These are phyloP conservation scores for Mesoclemmys tuberculata DNA, from an alignment of 2,113 vertebrate genomes.

Conservation along the genomic window DNA sequence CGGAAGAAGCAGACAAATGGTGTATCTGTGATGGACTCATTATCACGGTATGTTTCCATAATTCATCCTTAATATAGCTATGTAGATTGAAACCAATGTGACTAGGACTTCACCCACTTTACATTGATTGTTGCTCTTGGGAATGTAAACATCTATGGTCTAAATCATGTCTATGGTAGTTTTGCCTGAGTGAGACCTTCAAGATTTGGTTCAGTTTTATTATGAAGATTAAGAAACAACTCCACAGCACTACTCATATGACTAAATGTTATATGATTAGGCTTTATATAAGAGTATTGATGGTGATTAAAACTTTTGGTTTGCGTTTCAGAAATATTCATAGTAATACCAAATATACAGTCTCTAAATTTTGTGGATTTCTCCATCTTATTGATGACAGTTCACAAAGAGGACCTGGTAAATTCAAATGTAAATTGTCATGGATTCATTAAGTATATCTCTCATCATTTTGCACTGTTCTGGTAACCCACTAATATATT, in stretches of 20 bases:
- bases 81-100: background rate
- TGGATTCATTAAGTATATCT: background rate
- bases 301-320: background rate
- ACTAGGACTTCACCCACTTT: background rate
- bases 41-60: background rate
- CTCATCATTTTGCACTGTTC: background rate
- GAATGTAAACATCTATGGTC: background rate
- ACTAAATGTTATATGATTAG: background rate
- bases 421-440: background rate
- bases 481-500: accelerated
- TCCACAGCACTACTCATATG: background rate
- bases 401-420: background rate
- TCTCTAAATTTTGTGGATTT: background rate
- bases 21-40: background rate
- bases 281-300: background rate
- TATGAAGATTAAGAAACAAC: background rate
- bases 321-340: background rate
- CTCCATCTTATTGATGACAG: background rate
- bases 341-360: background rate
- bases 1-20: background rate
- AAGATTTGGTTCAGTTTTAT: background rate
- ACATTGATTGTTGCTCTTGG: background rate
- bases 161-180: background rate
- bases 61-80: background rate
- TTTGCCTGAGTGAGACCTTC: background rate